Base-by-base conservation (phyloP, 2,113 vertebrate species). In the Podilymbus podiceps region DNA sequence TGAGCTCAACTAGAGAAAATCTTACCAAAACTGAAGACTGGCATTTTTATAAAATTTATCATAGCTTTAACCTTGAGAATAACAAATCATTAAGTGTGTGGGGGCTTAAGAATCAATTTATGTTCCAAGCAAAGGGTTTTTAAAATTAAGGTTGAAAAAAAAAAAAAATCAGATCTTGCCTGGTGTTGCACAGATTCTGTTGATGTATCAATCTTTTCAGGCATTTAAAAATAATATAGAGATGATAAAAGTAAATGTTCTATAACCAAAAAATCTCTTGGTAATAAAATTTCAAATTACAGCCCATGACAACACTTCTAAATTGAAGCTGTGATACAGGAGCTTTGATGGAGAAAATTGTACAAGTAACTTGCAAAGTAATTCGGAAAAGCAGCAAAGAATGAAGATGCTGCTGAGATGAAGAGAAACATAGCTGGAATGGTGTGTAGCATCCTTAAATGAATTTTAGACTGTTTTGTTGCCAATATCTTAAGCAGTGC, bases 161-260 rank as follows among this genome's bases (percentile, higher is more conserved):
- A 62, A 67, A 64, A 77, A 85, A 62, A 67, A 64, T 24, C 28
- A 94, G 79, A 68, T 85, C 85, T 94, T 1, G 38, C 50, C 60
- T 88, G 85, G 92, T 88, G 55, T 74, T 73, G 79, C 68, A 88
- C 68, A 80, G 81, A 86, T 94, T 85, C 88, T 90, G 94, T 93
- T 95, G 91, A 96, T 83, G 60, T 95, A 97, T 97, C 97, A 97
- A 97, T 96, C 94, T 97, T 97, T 97, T 94, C 93, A 97, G 91
- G 93, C 95, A 96, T 96, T 97, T 97, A 97, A 97, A 97, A 97
- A 96, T 97, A 96, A 97, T 96, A 96, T 18, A 93, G 88, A 93
- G 95, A 96, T 96, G 85, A 97, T 97, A 97, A 97, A 97, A 97
- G 94, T 96, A 97, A 97, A 97, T 97, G 95, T 97, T 97, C 96